Evolutionary conservation across 2,797 vertebrate genomes (phyloP).

Genomic region (Bradypodion pumilum): DNA sequence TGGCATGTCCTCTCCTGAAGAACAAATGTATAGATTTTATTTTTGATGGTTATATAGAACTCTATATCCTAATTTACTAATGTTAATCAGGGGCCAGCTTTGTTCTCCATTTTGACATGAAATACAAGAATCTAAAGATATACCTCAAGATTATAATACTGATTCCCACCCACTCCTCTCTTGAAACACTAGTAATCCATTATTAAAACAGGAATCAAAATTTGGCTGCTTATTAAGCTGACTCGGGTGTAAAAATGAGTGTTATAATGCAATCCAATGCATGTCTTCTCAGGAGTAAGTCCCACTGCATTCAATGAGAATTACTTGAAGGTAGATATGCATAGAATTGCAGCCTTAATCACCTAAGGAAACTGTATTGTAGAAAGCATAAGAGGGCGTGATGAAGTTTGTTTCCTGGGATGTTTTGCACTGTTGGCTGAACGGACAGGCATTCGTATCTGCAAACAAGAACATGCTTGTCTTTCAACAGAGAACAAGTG

Average conservation of each 20-base stretch:
- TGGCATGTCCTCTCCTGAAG: constrained; percentile 82
- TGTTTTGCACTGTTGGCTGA: constrained; percentile 67
- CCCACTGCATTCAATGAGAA: neutral
- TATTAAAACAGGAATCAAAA: constrained; percentile 64
- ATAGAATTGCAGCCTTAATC: constrained; percentile 20
- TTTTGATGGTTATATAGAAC: constrained; percentile 82
- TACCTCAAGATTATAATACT: constrained; percentile 90
- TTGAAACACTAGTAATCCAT: constrained; percentile 55
- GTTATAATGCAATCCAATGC: constrained; percentile 21
- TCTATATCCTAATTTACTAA: constrained; percentile 80
- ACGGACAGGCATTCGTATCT: constrained; percentile 62
- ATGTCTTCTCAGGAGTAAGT: neutral
- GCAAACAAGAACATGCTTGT: constrained; percentile 71
- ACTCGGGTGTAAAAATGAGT: constrained; percentile 69
- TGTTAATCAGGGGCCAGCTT: constrained; percentile 88
- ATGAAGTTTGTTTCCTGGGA: constrained; percentile 64
- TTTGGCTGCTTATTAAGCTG: constrained; percentile 74
- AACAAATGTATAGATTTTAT: constrained; percentile 83
- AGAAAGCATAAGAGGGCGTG: constrained; percentile 65
- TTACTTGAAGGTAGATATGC: neutral
- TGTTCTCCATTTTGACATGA: constrained; percentile 95
- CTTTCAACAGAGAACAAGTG: constrained; percentile 66
- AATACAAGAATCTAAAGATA: constrained; percentile 86
- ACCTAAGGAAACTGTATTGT: constrained; percentile 74
- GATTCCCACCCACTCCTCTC: constrained; percentile 40